Conservation (phyloP, 1,140 invertebrate species). For the Lasioglossum albipes region DNA sequence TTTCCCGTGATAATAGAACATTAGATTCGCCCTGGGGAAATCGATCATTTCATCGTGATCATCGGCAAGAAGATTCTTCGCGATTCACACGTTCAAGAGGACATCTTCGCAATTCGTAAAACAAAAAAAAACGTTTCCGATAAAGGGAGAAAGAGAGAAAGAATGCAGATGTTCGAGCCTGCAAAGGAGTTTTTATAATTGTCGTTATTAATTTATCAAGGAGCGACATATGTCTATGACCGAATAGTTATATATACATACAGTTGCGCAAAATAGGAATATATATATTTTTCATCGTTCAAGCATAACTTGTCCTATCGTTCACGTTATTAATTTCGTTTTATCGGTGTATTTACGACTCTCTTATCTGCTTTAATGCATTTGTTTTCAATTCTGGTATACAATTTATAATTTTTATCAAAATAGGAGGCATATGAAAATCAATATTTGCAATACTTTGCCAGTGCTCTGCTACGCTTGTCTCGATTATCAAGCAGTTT, state of each 20-base stretch:
- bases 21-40: no score
- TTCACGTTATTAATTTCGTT: not conserved
- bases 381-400: conserved; percentile 7
- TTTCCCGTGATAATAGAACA: not conserved
- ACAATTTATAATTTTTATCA: conserved; percentile 5
- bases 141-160: not conserved
- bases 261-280: not conserved
- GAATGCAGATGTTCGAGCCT: not conserved
- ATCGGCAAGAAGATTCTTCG: not conserved
- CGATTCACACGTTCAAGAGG: not conserved
- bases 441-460: not conserved
- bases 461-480: not conserved
- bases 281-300: not conserved
- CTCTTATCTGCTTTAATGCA: conserved; percentile 6
- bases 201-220: conserved; percentile 3
- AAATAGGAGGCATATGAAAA: conserved; percentile 3
- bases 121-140: not conserved
- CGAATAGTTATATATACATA: no score
- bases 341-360: not conserved
- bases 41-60: not conserved
- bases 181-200: not conserved
- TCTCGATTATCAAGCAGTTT: not conserved
- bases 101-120: not conserved
- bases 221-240: not conserved
- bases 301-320: not conserved